Evolutionary conservation across 1,140 invertebrate species (phyloP), one percentile per base, ranked within the genome.

Genomic region (Heliconius hermathena): DNA sequence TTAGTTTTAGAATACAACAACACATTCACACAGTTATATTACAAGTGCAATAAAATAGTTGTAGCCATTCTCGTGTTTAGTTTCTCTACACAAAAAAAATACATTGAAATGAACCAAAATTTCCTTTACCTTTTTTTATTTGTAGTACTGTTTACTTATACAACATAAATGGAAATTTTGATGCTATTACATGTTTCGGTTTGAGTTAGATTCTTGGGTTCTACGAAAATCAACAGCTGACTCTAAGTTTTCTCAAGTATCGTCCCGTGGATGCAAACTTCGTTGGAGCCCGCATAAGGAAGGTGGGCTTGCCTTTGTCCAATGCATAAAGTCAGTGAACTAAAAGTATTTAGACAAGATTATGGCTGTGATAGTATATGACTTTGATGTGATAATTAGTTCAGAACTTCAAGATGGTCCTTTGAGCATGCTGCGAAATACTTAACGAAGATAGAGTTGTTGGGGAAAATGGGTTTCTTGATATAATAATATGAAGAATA

Each of bases 281-380:
- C 20, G 33, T 75, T 33, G 22, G 9, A n/a, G 38, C 74, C 74
- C 74, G 74, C 74, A 76, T 76, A 70, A 66, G 38, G 33, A 54
- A 33, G 73, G 49, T 41, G 57, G 33, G 18, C 66, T 66, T 70
- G 41, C 74, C 74, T 60, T 70, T 38, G 29, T 41, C 60, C 74
- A 26, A 6, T 66, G 36, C 57, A 33, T 60, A 75, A 75, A 60
- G 74, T 75, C 57, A 57, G 52, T 57, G 60, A 66, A 66, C 60
- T 66, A 66, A 66, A 66, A 66, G 60, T 66, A 66, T 66, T 66
- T 66, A 66, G 29, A 29, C 60, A 29, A 66, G 60, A 66, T 66
- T 66, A 29, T 66, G 11, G 9, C 60, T 66, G 4, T 66, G 60
- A 66, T 66, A 66, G 60, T 66, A 66, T 66, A 66, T 66, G 29